phyloP scores from a whole-genome alignment of 2,113 vertebrate species.

The Actinemys pallida region DNA sequence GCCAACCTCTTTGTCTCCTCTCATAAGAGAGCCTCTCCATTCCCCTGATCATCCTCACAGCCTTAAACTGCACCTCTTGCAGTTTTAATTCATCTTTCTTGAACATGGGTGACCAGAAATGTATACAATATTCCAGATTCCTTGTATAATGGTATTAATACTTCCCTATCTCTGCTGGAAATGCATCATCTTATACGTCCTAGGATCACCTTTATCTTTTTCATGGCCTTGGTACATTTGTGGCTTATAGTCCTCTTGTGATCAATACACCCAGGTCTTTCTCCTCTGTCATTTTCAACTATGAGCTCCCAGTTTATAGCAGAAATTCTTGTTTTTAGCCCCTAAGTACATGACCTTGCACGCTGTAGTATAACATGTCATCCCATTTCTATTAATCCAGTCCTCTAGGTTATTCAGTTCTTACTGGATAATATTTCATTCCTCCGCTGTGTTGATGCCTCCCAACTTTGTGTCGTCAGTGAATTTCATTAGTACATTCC shows the following conservation, averaged over 20 bases:
- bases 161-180: background rate
- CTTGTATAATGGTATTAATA: background rate
- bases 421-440: background rate
- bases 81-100: background rate
- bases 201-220: background rate
- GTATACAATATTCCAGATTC: background rate
- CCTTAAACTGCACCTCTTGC: background rate
- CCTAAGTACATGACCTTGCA: background rate
- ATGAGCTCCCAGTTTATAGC: background rate
- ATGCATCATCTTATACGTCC: background rate
- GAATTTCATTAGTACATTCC: background rate
- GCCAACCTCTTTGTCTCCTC: background rate
- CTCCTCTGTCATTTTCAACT: no score
- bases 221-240: background rate
- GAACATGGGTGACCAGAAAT: background rate
- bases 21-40: background rate
- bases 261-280: no score
- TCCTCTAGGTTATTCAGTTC: background rate
- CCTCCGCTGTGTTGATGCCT: background rate
- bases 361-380: no score
- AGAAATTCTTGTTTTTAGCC: background rate
- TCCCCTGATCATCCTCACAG: background rate
- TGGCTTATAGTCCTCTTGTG: background rate
- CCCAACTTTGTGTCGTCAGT: background rate
- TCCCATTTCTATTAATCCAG: background rate